Evolutionary conservation across 2,888 invertebrate genomes (phyloP).

Genomic region (Polyommatus icarus): DNA sequence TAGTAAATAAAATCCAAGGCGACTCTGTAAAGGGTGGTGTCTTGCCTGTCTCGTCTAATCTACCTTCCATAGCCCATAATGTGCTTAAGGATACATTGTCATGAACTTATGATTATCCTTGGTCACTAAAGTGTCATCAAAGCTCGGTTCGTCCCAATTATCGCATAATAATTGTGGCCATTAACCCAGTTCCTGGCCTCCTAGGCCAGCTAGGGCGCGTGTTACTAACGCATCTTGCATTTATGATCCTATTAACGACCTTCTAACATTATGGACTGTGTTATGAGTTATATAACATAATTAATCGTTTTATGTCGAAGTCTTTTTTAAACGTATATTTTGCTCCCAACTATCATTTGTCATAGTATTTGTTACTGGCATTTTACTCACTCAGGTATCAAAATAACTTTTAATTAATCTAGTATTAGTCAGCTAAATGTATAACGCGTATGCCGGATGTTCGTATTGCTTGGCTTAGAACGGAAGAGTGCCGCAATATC

Average conservation of each 20-base stretch:
- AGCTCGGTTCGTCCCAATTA: background rate
- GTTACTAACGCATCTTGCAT: background rate
- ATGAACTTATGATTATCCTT: background rate
- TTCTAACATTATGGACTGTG: background rate
- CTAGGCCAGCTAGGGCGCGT: background rate
- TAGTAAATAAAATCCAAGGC: too few relatives aligned
- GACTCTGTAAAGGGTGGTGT: too few relatives aligned
- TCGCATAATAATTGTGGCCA: constrained; percentile 2
- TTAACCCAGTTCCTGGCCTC: background rate
- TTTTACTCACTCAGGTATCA: background rate
- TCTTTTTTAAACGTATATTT: background rate
- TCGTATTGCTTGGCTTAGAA: constrained; percentile 57
- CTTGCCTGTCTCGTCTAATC: too few relatives aligned
- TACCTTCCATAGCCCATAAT: background rate
- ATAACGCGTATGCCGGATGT: constrained; percentile 55
- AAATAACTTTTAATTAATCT: constrained; percentile 14
- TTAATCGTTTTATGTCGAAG: background rate
- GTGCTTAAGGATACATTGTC: background rate
- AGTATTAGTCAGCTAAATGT: constrained; percentile 8
- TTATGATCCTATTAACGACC: background rate
- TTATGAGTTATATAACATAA: too few relatives aligned
- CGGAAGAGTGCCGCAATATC: constrained; percentile 73
- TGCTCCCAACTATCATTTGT: background rate
- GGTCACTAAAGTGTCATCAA: background rate
- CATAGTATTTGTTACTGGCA: background rate